Percentiles rank a stretch among this genome's conserved stretches.
Evolutionary conservation across 2,113 vertebrate genomes (phyloP).

Genomic region (Pyrgilauda ruficollis): DNA sequence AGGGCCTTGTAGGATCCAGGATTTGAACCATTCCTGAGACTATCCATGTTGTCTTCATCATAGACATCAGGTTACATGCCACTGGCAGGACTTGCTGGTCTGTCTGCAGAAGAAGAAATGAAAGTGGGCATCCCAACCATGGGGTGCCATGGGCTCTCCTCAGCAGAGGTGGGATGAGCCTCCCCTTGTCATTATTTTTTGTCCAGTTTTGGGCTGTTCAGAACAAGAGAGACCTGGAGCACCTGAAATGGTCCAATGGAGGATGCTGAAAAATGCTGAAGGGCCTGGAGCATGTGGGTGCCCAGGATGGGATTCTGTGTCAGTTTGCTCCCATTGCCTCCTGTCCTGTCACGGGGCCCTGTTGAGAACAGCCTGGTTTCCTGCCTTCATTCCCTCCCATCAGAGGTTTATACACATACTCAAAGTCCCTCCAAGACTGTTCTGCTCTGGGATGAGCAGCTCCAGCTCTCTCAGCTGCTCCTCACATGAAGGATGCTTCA

Average conservation of each 20-base stretch:
- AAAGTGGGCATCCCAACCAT: background rate
- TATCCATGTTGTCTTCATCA: background rate
- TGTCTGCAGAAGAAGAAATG: background rate
- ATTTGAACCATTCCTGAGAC: background rate
- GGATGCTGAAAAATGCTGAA: background rate
- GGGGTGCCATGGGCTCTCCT: background rate
- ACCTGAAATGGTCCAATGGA: background rate
- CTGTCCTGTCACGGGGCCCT: background rate
- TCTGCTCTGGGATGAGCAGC: background rate
- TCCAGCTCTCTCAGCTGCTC: background rate
- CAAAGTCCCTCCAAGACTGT: background rate
- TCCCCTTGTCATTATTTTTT: background rate
- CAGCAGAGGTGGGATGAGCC: background rate
- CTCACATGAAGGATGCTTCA: background rate
- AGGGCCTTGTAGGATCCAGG: background rate
- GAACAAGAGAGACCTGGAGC: background rate
- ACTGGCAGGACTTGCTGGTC: background rate
- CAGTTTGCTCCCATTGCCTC: background rate
- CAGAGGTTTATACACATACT: background rate
- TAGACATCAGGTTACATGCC: background rate
- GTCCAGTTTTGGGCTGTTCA: background rate
- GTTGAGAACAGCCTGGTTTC: background rate
- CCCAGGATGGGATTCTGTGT: background rate
- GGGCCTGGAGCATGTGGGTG: fast-evolving
- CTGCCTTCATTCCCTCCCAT: background rate